Base-by-base conservation (phyloP, 2,888 invertebrate genomes). In the Hoplodrina ambigua region DNA sequence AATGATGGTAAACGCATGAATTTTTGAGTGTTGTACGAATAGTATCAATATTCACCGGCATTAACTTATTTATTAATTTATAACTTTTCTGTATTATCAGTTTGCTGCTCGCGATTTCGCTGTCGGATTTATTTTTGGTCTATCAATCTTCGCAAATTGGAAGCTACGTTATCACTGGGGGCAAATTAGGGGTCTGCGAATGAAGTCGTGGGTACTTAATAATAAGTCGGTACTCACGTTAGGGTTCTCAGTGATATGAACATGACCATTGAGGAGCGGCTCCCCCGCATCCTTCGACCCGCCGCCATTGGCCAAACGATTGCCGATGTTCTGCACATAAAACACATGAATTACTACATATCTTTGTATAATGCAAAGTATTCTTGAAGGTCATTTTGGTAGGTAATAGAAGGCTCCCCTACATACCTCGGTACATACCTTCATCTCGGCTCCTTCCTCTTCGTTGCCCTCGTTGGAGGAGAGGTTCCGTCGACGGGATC, bases 231-330 rank as follows among this genome's bases (percentile, higher is more conserved):
- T 80, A 88, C 93, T 93, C 90, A 97, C 97, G 92, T 97, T 96
- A 64, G 97, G 97, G 92, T 97, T 97, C 92, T 97, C 97, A 54
- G 97, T 97, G 78, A 97, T 97, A 85, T 96, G 96, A 53, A 97
- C 96, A 81, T 96, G 96, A 0, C 96, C 97, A 83, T 97, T 97
- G 20, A 96, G 94, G 78, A 97, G 88, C 4, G 96, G 96, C 75
- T 96, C 94, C 6, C 94, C 95, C 1, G 92, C 94, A 49, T 91
- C 93, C 75, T 89, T 89, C n/a, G 90, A 85, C 20, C 90, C 90
- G 20, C 93, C 92, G 50, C 93, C 92, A 82, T 94, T 94, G 15
- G 93, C 93, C 55, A 93, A 89, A n/a, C 93, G 90, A 69, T 90
- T 91, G 64, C 91, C 91, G 15, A 91, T 86, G 71, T 80, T 89